Evolutionary conservation across 2,113 vertebrate species (phyloP), one percentile per base, ranked within the genome.

Genomic region (Gymnorhina tibicen): DNA sequence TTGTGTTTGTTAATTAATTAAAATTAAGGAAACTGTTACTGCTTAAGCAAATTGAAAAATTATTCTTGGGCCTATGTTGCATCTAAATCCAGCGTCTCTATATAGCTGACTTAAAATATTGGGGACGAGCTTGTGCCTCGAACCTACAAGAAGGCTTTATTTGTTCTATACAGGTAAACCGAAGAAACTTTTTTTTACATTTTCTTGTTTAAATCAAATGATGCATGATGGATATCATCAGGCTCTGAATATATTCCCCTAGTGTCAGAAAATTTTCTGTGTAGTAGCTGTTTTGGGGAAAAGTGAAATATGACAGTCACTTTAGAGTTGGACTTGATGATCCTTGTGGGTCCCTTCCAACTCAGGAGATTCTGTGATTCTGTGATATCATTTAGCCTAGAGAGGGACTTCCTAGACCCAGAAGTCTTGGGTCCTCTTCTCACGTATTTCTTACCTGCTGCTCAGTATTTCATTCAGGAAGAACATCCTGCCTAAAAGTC

Each of bases 81-180:
- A 35, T 81, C 56, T 87, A 72, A 93, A 89, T 77, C 7, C 74
- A 87, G 9, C 28, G 53, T 64, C 46, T 74, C 84, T 33, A 13
- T 62, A 60, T 23, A 35, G 11, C 11, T 87, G 26, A 7, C 27
- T 35, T 92, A 32, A 1, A 37, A 9, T 27, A 14, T 2, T 41
- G 39, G 15, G 20, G 3, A 30, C 0, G 0, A 5, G 8, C 35
- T 49, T 59, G 9, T 72, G 44, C 73, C 6, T 49, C 24, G 11
- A 66, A 30, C 23, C 14, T 63, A 11, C 12, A 50, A 58, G 12
- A 33, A 62, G n/a, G 5, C 15, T 86, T 24, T 26, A 55, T 32
- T 80, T 87, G 11, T 66, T 58, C 22, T 39, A 1, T 37, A 16
- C 5, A 37, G 70, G 22, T 64, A 28, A 83, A 80, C 73, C 15